These are phyloP conservation scores for Zoanthus solanderi DNA, from an alignment of 92 coral and sea anemone species.

Conservation along the genomic window DNA sequence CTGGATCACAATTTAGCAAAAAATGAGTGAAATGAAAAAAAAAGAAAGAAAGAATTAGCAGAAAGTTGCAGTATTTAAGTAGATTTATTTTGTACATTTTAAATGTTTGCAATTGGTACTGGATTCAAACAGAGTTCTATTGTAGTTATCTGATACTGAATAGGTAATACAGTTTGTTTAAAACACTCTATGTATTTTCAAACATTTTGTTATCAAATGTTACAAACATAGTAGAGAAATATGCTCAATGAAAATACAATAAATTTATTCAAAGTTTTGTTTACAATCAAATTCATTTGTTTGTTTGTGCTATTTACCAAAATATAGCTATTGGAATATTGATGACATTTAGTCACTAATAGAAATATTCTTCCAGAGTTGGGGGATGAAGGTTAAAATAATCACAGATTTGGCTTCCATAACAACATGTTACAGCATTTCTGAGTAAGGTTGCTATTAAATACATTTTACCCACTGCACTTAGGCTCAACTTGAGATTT, in stretches of 20 bases:
- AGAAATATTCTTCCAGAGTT: conserved; percentile 42
- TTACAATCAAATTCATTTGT: background rate
- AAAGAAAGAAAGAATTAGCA: background rate
- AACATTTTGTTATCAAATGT: background rate
- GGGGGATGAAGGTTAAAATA: conserved; percentile 46
- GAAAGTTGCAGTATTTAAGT: background rate
- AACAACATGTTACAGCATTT: conserved; percentile 55
- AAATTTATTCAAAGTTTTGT: background rate
- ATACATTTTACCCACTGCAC: conserved; percentile 58
- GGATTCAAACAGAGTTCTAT: background rate
- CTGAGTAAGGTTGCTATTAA: conserved; percentile 33
- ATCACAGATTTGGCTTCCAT: conserved; percentile 47
- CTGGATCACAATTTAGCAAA: background rate
- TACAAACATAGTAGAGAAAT: background rate
- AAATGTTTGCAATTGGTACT: background rate
- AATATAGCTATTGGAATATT: no score
- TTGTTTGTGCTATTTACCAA: background rate
- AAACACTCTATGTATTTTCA: background rate
- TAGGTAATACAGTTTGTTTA: background rate
- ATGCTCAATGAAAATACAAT: background rate
- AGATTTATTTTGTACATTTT: background rate
- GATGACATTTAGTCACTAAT: conserved; percentile 8
- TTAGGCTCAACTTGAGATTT: conserved; percentile 50
- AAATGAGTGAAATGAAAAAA: background rate
- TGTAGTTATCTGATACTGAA: background rate